A percentile compares a stretch with the other conserved stretches of the same genome.
phyloP scores from a whole-genome alignment of 2,113 vertebrate genomes.

The Taurulus bubalis region DNA sequence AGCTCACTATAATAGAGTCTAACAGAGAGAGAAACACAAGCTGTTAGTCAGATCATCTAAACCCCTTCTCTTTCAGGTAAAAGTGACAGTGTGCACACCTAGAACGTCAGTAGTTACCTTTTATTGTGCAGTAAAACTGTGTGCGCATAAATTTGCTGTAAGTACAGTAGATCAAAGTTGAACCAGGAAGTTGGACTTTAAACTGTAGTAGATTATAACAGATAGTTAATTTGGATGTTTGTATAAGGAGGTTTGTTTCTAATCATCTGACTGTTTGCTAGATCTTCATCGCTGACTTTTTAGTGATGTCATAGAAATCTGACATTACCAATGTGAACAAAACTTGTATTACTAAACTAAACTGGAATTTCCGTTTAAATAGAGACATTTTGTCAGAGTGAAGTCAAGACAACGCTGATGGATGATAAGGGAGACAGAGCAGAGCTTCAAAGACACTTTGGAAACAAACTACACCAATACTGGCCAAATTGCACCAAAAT shows the following conservation, averaged over 20 bases:
- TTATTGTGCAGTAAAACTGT: background rate
- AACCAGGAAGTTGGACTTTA: conserved; percentile 1
- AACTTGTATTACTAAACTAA: background rate
- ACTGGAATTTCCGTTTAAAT: background rate
- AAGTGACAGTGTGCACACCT: conserved; percentile 20
- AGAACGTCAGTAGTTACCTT: background rate
- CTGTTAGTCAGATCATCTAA: background rate
- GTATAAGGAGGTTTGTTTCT: background rate
- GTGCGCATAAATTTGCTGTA: background rate
- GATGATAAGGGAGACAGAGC: background rate
- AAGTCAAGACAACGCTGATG: background rate
- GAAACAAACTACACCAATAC: background rate
- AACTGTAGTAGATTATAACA: conserved; percentile 17
- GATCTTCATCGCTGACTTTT: background rate
- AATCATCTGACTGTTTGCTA: background rate
- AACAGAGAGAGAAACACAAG: background rate
- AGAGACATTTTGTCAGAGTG: background rate
- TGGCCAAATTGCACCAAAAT: too few relatives aligned
- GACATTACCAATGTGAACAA: background rate
- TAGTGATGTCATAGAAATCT: background rate
- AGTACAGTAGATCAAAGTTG: background rate
- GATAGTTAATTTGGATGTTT: background rate
- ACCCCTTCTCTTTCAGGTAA: conserved; percentile 15
- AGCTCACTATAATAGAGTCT: background rate
- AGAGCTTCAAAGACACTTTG: background rate